phyloP scores from a whole-genome alignment of 2,113 vertebrate species.

The Thalassoma bifasciatum region DNA sequence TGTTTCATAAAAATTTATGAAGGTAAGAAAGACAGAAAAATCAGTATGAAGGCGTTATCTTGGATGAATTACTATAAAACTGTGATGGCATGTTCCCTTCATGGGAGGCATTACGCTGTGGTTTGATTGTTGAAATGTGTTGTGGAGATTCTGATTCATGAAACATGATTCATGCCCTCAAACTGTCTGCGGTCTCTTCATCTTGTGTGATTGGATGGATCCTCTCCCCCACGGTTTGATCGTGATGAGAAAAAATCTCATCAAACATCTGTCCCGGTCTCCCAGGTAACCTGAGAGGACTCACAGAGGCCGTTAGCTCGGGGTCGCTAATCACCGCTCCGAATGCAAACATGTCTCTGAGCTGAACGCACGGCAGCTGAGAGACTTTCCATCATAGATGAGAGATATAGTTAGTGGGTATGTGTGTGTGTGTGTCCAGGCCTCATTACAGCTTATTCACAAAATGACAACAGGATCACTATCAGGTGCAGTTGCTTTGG shows the following conservation, averaged over 20 bases:
- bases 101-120: too few relatives aligned
- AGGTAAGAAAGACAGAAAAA: too few relatives aligned
- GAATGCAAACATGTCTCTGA: conserved; percentile 43
- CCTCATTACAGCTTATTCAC: conserved; percentile 31
- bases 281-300: conserved; percentile 4
- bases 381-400: conserved; percentile 5
- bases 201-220: neutral
- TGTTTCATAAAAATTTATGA: too few relatives aligned
- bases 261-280: conserved; percentile 9
- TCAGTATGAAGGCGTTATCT: too few relatives aligned
- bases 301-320: neutral
- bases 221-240: neutral
- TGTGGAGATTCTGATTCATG: too few relatives aligned
- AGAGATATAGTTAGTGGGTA: neutral
- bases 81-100: too few relatives aligned
- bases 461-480: conserved; percentile 36
- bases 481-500: conserved; percentile 51
- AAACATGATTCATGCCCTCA: neutral
- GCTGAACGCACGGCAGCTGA: conserved; percentile 7
- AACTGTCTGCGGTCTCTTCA: neutral
- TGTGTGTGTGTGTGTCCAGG: neutral
- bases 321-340: conserved; percentile 45
- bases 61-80: too few relatives aligned
- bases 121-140: too few relatives aligned
- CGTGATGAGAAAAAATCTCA: neutral